phyloP scores from a whole-genome alignment of 2,113 vertebrate species.

The Chauna torquata region DNA sequence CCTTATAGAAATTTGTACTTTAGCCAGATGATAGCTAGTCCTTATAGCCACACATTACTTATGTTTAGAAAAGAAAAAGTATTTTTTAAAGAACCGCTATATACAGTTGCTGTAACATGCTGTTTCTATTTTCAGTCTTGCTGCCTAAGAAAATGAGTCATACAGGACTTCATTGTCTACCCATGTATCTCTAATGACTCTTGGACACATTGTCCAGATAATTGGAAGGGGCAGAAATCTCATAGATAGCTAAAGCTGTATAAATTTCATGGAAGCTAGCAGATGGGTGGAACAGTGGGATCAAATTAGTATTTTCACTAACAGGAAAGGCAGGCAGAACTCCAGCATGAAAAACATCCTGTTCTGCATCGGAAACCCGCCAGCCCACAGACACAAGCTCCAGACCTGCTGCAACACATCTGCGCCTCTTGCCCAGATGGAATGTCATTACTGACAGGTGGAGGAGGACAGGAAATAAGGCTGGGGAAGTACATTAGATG shows the following conservation, averaged over 20 bases:
- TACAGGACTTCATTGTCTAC: not conserved
- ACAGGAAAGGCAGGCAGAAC: not conserved
- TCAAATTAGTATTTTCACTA: not conserved
- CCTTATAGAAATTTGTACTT: not conserved
- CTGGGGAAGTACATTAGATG: too few relatives aligned
- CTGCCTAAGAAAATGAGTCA: not conserved
- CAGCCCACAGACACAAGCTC: not conserved
- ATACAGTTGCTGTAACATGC: too few relatives aligned
- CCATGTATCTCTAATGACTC: fast-evolving
- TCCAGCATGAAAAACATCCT: not conserved
- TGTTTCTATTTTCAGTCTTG: not conserved
- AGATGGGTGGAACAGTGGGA: not conserved
- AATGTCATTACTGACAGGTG: not conserved
- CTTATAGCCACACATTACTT: not conserved
- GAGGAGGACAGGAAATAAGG: not conserved
- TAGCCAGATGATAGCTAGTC: fast-evolving
- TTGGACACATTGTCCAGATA: not conserved
- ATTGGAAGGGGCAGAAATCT: not conserved
- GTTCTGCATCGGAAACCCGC: not conserved
- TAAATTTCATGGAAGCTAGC: fast-evolving
- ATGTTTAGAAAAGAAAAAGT: not conserved
- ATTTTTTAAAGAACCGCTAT: not conserved
- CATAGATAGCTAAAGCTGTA: fast-evolving
- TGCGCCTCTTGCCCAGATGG: not conserved
- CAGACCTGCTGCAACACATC: not conserved